Percentiles rank a stretch among this genome's conserved stretches.
Evolutionary conservation across 1,140 invertebrate genomes (phyloP).

Genomic region (Zaprionus nigranus): DNA sequence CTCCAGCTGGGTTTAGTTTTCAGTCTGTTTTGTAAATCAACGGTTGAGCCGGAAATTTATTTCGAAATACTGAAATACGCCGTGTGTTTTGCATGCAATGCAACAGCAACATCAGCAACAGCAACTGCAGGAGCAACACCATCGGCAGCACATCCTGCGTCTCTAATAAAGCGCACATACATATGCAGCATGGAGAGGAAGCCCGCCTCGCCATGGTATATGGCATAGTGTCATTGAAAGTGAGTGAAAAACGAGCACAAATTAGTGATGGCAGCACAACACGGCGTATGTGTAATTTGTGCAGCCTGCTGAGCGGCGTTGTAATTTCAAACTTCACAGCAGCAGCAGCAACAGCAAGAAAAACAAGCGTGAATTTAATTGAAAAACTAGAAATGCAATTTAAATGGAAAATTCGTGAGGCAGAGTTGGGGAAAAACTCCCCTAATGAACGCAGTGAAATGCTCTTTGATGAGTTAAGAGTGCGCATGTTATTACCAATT

Average conservation of each 20-base stretch:
- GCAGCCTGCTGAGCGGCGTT: neutral
- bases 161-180: conserved; percentile 63
- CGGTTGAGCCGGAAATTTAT: conserved; percentile 69
- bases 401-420: neutral
- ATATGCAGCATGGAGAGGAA: no score
- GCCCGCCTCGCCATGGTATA: no score
- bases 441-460: neutral
- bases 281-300: conserved; percentile 38
- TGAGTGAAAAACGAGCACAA: conserved; percentile 45
- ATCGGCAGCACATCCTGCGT: conserved; percentile 30
- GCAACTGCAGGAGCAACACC: conserved; percentile 6
- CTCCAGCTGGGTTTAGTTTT: conserved; percentile 20
- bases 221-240: conserved; percentile 36
- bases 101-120: conserved; percentile 1
- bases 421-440: neutral
- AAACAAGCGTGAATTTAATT: conserved; percentile 20
- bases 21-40: conserved; percentile 65
- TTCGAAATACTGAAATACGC: conserved; percentile 71
- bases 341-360: conserved; percentile 12
- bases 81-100: conserved; percentile 45
- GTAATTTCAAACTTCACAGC: conserved; percentile 20
- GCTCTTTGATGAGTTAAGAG: neutral
- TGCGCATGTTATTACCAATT: neutral
- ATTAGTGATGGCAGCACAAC: conserved; percentile 34
- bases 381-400: conserved; percentile 13